Base-by-base conservation (phyloP, 1,140 invertebrate species). In the Lysiphlebus fabarum region DNA sequence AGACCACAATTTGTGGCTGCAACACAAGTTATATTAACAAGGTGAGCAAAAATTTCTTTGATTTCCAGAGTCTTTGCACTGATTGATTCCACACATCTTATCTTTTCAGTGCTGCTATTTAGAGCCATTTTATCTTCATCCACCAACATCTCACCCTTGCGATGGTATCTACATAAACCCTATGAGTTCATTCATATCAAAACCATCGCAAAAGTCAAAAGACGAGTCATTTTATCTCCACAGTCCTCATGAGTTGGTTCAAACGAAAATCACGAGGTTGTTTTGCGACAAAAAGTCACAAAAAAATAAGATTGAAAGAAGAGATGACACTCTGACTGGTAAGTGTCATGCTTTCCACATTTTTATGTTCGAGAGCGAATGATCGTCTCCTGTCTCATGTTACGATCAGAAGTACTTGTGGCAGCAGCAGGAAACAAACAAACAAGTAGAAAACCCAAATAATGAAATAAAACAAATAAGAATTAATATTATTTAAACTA, bases 171-270 rank as follows among this genome's bases (percentile, higher is more conserved):
- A 91, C 70, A 86, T 91, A 61, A 92, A 92, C 70, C 89, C 89
- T 0, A 90, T 90, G 88, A 84, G 82, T 53, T 69, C 72, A 9
- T 76, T 72, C 41, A 73, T 76, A 40, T 63, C 65, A 53, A 73
- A 75, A 4, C 55, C 74, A 5, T 66, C 66, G 11, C 74, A 73
- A 38, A 59, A 70, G 9, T 73, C 71, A 58, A 72, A 76, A 55
- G 83, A 85, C 14, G 86, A 90, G 62, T 89, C 91, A 7, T 94
- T 93, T 78, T 93, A 91, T 66, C 79, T 93, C 38, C 91, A 94
- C 75, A 88, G 88, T 69, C 90, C 84, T 34, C 86, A 83, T 74
- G 86, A 91, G 61, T 80, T 90, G 42, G 84, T 87, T 6, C 90
- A 90, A 70, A 88, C 89, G 65, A 81, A 88, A 45, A 88, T 91